Evolutionary conservation across 2,888 invertebrate genomes (phyloP), one percentile per base, ranked within the genome.

Genomic region (Priocnemis perturbator): DNA sequence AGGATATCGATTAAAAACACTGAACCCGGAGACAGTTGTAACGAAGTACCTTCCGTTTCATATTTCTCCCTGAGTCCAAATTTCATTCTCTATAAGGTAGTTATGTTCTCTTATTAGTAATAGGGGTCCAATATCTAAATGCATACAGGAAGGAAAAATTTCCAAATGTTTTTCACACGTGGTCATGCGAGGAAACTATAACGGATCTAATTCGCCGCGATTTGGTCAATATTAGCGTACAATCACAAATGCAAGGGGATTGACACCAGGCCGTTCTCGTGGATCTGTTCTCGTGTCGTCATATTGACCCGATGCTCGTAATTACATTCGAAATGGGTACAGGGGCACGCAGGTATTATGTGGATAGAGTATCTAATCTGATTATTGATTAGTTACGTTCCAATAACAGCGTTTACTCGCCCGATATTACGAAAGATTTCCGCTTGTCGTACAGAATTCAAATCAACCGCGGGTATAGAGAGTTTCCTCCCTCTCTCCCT

Each of bases 211-310:
- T 70, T 62, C 71, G 58, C 65, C 15, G 45, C 64, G 50, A 37
- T 37, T 37, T 37, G 37, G 14, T 11, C 37, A 37, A 50, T 50
- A 50, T 50, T 50, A 50, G 17, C 19, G 50, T 50, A 65, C 71
- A 61, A 78, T 78, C 79, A 78, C 72, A 76, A 78, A 79, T 79
- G 77, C 66, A 76, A 76, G 30, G 58, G 74, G 77, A 73, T 77
- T 72, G 72, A 65, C 64, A 37, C 74, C 65, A 61, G 68, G n/a
- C 17, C 17, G 50, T 50, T 50, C 19, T 11, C 37, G 44, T 44
- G 15, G 37, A 20, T 20, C 37, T 44, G 63, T 37, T 19, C 57
- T 23, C 57, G 60, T 23, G 64, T 64, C 64, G 58, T 60, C 58
- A 48, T 65, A 74, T 71, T 74, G 64, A 68, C 65, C 67, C 53